Evolutionary conservation across 2,113 vertebrate genomes (phyloP).

Genomic region (Myanophis thanlyinensis): DNA sequence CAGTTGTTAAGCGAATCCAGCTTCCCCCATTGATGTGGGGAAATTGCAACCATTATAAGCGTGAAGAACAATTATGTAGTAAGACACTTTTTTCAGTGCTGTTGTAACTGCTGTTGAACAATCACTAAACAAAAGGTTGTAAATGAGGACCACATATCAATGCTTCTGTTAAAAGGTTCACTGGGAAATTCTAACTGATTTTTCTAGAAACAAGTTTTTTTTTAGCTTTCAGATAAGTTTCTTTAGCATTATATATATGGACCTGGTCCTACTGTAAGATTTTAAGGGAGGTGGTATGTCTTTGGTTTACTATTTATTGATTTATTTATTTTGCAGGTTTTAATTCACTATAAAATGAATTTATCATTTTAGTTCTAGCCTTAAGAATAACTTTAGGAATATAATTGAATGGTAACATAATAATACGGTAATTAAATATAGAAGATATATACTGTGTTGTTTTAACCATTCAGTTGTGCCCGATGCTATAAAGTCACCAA

Average conservation of each 20-base stretch:
- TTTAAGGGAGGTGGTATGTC: background rate
- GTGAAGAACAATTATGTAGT: background rate
- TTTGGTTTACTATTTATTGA: background rate
- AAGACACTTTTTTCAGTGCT: background rate
- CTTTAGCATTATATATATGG: background rate
- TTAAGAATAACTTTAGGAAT: background rate
- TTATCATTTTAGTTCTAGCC: background rate
- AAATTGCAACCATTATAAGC: background rate
- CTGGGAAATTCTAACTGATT: too few species aligned
- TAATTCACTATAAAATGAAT: background rate
- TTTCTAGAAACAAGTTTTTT: background rate
- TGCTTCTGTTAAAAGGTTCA: background rate
- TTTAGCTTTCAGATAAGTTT: background rate
- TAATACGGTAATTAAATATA: background rate
- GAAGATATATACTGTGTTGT: background rate
- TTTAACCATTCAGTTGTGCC: background rate
- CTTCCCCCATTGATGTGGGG: background rate
- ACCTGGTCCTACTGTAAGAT: background rate
- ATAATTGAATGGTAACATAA: background rate
- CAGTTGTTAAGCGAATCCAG: background rate
- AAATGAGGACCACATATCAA: background rate
- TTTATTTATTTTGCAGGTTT: background rate
- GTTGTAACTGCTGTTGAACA: background rate
- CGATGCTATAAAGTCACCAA: background rate
- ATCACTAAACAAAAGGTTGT: background rate